These are phyloP conservation scores for Acrocyrtus sp. DNA, from an alignment of 2,888 invertebrate species.

Conservation along the genomic window DNA sequence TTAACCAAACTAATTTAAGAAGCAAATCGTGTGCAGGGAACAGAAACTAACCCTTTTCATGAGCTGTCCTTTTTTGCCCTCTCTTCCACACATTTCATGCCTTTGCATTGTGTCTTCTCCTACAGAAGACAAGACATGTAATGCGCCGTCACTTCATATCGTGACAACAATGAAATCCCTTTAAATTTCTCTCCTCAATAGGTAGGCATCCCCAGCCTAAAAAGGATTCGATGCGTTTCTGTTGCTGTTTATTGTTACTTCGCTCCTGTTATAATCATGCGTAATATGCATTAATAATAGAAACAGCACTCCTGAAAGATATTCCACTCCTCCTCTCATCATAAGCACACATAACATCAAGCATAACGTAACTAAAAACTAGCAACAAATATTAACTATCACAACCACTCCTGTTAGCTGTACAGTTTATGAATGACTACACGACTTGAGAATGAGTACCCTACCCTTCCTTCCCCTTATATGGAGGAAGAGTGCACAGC, in stretches of 20 bases:
- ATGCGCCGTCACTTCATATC: constrained; percentile 12
- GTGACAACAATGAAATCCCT: constrained; percentile 34
- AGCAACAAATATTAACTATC: background rate
- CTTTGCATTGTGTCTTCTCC: too few species aligned
- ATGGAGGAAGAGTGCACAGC: constrained; percentile 40
- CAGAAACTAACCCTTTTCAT: too few species aligned
- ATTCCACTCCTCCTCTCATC: too few species aligned
- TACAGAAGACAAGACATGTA: constrained; percentile 10
- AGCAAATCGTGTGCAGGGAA: too few species aligned
- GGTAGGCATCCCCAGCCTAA: constrained; percentile 15
- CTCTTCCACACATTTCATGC: too few species aligned
- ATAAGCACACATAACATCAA: too few species aligned
- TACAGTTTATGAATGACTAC: background rate
- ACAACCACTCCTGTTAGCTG: background rate
- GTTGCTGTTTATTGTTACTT: constrained; percentile 17
- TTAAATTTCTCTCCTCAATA: constrained; percentile 39
- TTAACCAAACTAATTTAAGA: too few species aligned
- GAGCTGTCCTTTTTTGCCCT: too few species aligned
- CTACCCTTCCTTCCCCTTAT: too few species aligned
- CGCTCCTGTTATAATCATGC: constrained; percentile 22
- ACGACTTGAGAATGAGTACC: constrained; percentile 8
- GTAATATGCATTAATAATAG: background rate
- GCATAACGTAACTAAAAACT: constrained; percentile 16
- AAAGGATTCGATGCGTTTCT: constrained; percentile 25
- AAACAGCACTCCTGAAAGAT: too few species aligned